phyloP scores from a whole-genome alignment of 2,797 vertebrate species.

The Triplophysa bombifrons region DNA sequence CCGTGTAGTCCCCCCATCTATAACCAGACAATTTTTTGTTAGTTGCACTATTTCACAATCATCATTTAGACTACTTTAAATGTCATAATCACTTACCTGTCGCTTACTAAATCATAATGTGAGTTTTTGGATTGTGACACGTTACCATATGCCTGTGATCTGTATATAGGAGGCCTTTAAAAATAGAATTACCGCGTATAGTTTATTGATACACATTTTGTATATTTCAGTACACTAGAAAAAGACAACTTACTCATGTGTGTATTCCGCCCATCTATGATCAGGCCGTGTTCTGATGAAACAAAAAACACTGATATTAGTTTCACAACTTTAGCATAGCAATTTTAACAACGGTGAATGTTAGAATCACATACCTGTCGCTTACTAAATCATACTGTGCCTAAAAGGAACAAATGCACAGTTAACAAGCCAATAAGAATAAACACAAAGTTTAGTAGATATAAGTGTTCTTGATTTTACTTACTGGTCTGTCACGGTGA shows the following conservation, averaged over 20 bases:
- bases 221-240: not conserved
- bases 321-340: not conserved
- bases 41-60: constrained; percentile 21
- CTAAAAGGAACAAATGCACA: constrained; percentile 57
- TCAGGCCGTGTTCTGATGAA: constrained; percentile 52
- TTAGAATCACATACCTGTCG: constrained; percentile 39
- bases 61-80: not conserved
- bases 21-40: constrained; percentile 42
- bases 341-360: not conserved
- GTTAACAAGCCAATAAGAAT: not conserved
- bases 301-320: constrained; percentile 51
- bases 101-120: too few species aligned
- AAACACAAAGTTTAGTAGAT: not conserved
- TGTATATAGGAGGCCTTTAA: constrained; percentile 63
- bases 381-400: constrained; percentile 45
- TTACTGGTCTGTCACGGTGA: constrained; percentile 68
- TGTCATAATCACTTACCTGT: constrained; percentile 41
- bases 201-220: not conserved
- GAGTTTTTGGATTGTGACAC: too few species aligned
- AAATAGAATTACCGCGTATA: not conserved
- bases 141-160: constrained; percentile 32
- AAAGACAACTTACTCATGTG: constrained; percentile 58
- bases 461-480: constrained; percentile 48
- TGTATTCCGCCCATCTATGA: constrained; percentile 47
- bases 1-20: constrained; percentile 46